These are phyloP conservation scores for Tokudaia tokunoshimensis DNA, from an alignment of 2,797 vertebrate genomes.

Conservation along the genomic window DNA sequence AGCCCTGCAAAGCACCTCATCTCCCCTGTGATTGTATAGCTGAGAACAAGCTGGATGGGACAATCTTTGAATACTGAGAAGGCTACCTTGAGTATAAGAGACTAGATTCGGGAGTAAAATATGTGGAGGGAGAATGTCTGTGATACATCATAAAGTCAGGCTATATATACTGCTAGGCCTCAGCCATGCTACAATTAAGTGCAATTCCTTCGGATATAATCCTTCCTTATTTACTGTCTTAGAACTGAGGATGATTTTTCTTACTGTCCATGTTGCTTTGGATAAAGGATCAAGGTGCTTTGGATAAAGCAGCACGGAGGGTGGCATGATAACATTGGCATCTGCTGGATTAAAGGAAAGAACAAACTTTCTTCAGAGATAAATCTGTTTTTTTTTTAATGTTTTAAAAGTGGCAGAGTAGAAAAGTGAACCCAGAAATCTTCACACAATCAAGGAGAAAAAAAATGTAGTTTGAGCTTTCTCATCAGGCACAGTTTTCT, in stretches of 20 bases:
- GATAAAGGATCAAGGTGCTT: neutral
- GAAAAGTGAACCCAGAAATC: slow-evolving; percentile 7
- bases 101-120: slow-evolving; percentile 9
- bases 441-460: slow-evolving; percentile 46
- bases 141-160: neutral
- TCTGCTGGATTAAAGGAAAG: slow-evolving; percentile 62
- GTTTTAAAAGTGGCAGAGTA: slow-evolving; percentile 28
- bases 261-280: neutral
- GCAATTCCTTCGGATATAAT: slow-evolving; percentile 27
- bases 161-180: neutral
- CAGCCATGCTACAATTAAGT: slow-evolving; percentile 10
- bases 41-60: neutral
- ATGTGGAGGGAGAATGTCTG: neutral
- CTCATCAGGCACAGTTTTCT: slow-evolving; percentile 53
- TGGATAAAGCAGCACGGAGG: neutral
- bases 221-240: slow-evolving; percentile 38
- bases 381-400: slow-evolving; percentile 51
- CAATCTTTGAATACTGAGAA: slow-evolving; percentile 25
- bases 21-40: slow-evolving; percentile 35
- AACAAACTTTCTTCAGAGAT: slow-evolving; percentile 53
- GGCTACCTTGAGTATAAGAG: neutral
- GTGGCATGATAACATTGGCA: slow-evolving; percentile 39
- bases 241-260: slow-evolving; percentile 49
- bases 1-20: slow-evolving; percentile 19
- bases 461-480: slow-evolving; percentile 34